Base-by-base conservation (phyloP, 2,888 invertebrate genomes). In the Drosophila recens region DNA sequence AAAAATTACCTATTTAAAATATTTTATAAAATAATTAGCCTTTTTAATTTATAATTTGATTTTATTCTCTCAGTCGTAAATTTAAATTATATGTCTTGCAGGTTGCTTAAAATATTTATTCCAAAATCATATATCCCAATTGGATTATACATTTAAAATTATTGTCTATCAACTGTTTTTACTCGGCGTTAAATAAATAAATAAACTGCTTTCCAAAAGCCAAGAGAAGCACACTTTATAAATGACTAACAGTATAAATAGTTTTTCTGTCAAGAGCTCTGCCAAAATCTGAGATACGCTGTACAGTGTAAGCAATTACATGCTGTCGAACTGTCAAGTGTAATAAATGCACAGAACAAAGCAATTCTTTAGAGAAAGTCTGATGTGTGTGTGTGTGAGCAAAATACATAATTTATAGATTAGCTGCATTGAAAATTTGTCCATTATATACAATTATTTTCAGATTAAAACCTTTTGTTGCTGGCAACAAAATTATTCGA, bases 401-500 rank as follows among this genome's bases (percentile, higher is more conserved):
- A 11, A 20, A 43, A 45, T 46, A 23, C 40, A 61, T 48, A 52
- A 56, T 42, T 52, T 75, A 43, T 65, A 36, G 49, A 64, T 49
- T 49, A 42, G 59, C 20, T 38, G 34, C 43, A 57, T 69, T 53
- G 52, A 61, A 46, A 65, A 70, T 45, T 52, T 65, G 17, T 23
- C 11, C 45, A 59, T 65, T 59, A 52, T 38, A 62, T 58, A 57
- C 58, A 67, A 76, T 77, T 67, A 77, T 77, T 67, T 67, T 11
- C 34, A 48, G 63, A 76, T 75, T 66, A 76, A 65, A 66, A 33
- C 51, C 36, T 33, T 56, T 46, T 43, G 58, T 45, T 23, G 43
- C 33, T 40, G 27, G 17, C 9, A 38, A 11, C 9, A n/a, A 17
- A n/a, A 51, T 38, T 43, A 23, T 20, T 8, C 0, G 6, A 10